Base-by-base conservation (phyloP, 1,140 invertebrate genomes). In the Drosophila jambulina region DNA sequence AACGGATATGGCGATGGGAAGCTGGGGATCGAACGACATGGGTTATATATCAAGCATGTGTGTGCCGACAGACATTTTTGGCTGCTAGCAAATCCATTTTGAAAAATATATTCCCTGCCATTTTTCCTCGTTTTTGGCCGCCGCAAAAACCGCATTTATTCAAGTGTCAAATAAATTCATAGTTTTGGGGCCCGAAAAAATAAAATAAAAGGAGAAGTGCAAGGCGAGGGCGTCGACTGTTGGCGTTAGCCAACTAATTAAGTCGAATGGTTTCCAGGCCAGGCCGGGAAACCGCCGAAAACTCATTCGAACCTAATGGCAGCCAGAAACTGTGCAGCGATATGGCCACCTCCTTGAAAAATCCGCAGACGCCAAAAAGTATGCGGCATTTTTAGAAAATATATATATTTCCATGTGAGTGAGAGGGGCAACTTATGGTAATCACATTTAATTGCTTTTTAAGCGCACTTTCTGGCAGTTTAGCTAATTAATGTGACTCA, bases 381-480 rank as follows among this genome's bases (percentile, higher is more conserved):
- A 82, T 90, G 70, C 78, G 71, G 63, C 54, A 65, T 59, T 75
- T 88, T 71, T 58, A 23, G 48, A 43, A 76, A 60, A 38, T 53
- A 51, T 45, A 69, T 43, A 8, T 46, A 17, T n/a, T n/a, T 45
- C 23, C 23, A 46, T 49, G 57, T 49, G 57, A 40, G 15, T 46
- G 56, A 49, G 51, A 53, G 68, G 51, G 34, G 15, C 27, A 91
- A 91, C 90, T 91, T 91, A 83, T 87, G 82, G 80, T 92, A 92
- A 92, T 87, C 91, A 79, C 78, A 84, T 92, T 91, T 92, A 92
- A 92, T 92, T 92, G 91, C 91, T 84, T 92, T 92, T 91, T 92
- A 92, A 92, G 91, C 90, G 67, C 76, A 91, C 78, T 84, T 84
- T 76, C 74, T 77, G 74, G 68, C 88, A 80, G 58, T 79, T 83